Conservation (phyloP, 2,888 invertebrate species). For the Tachina lurida region DNA sequence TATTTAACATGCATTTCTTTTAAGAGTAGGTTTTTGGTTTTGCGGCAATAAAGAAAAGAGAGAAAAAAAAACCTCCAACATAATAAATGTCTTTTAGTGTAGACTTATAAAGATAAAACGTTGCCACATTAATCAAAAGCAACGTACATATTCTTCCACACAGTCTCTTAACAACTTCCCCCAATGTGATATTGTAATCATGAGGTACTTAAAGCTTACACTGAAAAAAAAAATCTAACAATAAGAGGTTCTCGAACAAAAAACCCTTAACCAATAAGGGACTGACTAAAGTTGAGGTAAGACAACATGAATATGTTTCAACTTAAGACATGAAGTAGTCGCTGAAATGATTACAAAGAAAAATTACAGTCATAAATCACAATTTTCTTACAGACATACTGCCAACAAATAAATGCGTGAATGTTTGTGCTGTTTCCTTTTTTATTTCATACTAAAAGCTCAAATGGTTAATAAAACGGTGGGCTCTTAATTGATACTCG, state of each 20-base stretch:
- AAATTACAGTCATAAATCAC: conserved; percentile 65
- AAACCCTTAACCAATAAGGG: not conserved
- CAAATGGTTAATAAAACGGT: not conserved
- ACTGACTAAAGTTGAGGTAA: conserved; percentile 12
- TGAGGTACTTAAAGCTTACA: conserved; percentile 17
- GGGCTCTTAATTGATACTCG: not conserved
- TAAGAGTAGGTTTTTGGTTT: not conserved
- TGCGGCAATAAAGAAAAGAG: not conserved
- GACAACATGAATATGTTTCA: conserved; percentile 23
- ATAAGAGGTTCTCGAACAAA: not conserved
- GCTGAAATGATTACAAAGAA: conserved; percentile 58
- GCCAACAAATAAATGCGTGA: not conserved
- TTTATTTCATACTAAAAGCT: not conserved
- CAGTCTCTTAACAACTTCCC: not conserved
- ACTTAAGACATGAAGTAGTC: conserved; percentile 48
- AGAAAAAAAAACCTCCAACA: conserved; percentile 15
- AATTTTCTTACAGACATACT: conserved; percentile 53
- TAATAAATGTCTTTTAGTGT: conserved; percentile 60
- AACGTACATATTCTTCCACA: conserved; percentile 36
- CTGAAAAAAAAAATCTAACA: not conserved
- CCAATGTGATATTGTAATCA: conserved; percentile 10
- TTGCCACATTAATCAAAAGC: conserved; percentile 69
- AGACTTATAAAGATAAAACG: conserved; percentile 64
- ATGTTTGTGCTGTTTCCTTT: not conserved
- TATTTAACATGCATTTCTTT: conserved; percentile 13